Percentiles rank a stretch among this genome's conserved stretches.
phyloP scores from a whole-genome alignment of 2,797 vertebrate species.

The Diplodus puntazzo region DNA sequence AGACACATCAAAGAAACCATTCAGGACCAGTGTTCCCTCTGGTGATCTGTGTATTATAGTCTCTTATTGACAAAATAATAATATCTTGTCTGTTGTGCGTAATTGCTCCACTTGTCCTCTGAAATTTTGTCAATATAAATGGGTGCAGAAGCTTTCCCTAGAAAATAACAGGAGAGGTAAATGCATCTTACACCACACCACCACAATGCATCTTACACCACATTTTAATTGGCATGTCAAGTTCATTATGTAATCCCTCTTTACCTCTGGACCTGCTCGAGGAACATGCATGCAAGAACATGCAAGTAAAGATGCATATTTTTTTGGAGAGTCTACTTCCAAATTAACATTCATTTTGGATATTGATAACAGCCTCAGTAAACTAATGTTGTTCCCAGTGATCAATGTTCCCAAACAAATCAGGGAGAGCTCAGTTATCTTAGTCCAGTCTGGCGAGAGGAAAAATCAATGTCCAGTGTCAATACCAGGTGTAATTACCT shows the following conservation, averaged over 20 bases:
- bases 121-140: conserved; percentile 9
- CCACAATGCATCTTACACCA: conserved; percentile 52
- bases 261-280: conserved; percentile 46
- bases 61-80: conserved; percentile 46
- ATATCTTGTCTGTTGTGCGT: not conserved
- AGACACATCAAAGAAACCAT: conserved; percentile 11
- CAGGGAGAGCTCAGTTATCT: conserved; percentile 88
- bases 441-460: conserved; percentile 86
- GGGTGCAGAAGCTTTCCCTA: not conserved
- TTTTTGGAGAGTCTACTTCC: conserved; percentile 19
- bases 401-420: conserved; percentile 41
- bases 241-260: conserved; percentile 60
- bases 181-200: conserved; percentile 50
- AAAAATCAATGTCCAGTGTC: conserved; percentile 93
- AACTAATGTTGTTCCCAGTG: conserved; percentile 1
- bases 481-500: conserved; percentile 98
- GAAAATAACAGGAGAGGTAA: conserved; percentile 32
- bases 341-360: conserved; percentile 27
- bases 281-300: not conserved
- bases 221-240: conserved; percentile 64
- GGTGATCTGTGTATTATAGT: conserved; percentile 9
- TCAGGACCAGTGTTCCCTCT: conserved; percentile 1
- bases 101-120: conserved; percentile 10
- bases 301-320: conserved; percentile 15
- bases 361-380: conserved; percentile 14